Percentiles rank a stretch among this genome's conserved stretches.
Conservation (phyloP, 2,113 vertebrate species). For the Peromyscus polionotus region DNA sequence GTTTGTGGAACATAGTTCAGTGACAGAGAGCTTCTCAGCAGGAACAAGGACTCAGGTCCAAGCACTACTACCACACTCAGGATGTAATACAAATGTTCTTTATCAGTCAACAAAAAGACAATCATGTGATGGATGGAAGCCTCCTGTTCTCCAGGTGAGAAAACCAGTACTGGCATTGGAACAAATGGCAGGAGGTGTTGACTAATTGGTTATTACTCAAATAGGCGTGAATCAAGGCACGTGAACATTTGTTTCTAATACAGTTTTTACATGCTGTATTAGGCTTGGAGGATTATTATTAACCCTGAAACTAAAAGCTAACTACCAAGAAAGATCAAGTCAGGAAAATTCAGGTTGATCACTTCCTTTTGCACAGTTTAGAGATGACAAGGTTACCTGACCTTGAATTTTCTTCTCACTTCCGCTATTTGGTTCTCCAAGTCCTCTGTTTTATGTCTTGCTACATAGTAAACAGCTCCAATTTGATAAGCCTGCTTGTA, state of each 20-base stretch:
- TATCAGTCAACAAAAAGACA: neutral
- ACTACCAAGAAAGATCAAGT: constrained; percentile 16
- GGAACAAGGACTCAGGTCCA: too few species aligned
- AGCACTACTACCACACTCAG: too few species aligned
- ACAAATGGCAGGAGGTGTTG: neutral
- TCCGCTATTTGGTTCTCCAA: constrained; percentile 81
- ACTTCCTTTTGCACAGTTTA: neutral
- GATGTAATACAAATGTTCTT: neutral
- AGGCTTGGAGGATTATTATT: neutral
- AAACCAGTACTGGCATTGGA: neutral
- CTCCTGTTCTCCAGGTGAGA: neutral
- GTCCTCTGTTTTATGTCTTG: constrained; percentile 83
- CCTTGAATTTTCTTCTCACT: constrained; percentile 83
- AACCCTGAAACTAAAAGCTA: constrained; percentile 21
- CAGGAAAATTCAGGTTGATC: neutral
- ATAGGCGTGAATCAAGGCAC: neutral
- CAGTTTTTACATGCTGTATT: neutral
- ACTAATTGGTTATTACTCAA: neutral
- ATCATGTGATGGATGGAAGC: neutral
- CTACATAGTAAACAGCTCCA: constrained; percentile 79
- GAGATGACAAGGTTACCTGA: constrained; percentile 63
- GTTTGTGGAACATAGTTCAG: too few species aligned
- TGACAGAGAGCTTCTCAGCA: neutral
- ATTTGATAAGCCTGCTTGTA: constrained; percentile 84
- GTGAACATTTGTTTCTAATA: neutral